Conservation (phyloP, 37 sponge, comb jelly and placozoan genomes). For the Geodia barretti region DNA sequence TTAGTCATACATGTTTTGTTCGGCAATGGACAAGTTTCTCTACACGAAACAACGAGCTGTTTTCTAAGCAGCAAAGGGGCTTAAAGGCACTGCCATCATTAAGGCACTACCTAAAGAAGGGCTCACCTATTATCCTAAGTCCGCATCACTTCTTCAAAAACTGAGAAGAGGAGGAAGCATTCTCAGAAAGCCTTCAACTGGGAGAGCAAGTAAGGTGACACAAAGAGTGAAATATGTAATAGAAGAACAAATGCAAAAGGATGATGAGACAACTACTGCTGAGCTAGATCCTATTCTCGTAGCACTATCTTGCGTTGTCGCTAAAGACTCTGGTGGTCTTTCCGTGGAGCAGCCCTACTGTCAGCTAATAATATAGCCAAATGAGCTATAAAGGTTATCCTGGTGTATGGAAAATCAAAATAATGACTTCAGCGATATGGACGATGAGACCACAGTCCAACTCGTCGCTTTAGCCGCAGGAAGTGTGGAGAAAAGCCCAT, state of each 20-base stretch:
- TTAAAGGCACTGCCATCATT: too few relatives aligned
- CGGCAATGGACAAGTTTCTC: too few relatives aligned
- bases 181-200: too few relatives aligned
- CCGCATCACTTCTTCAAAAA: too few relatives aligned
- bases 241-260: constrained; percentile 8
- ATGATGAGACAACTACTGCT: constrained; percentile 33
- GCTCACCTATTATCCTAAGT: too few relatives aligned
- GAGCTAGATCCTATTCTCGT: neutral
- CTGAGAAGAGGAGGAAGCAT: too few relatives aligned
- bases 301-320: constrained; percentile 2
- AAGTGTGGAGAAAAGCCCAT: constrained; percentile 10
- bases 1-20: too few relatives aligned
- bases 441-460: constrained; percentile 27
- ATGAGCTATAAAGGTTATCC: neutral
- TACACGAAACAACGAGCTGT: too few relatives aligned
- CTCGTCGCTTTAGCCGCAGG: constrained; percentile 17
- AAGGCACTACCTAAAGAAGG: too few relatives aligned
- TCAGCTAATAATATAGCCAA: constrained; percentile 18
- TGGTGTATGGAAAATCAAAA: constrained; percentile 5
- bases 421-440: constrained; percentile 19
- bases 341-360: constrained; percentile 31
- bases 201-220: neutral
- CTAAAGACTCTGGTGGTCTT: constrained; percentile 12
- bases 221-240: neutral
- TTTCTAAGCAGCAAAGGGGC: too few relatives aligned